A percentile compares a stretch with the other conserved stretches of the same genome.
These are phyloP conservation scores for Hyles euphorbiae DNA, from an alignment of 1,140 invertebrate genomes.

Conservation along the genomic window DNA sequence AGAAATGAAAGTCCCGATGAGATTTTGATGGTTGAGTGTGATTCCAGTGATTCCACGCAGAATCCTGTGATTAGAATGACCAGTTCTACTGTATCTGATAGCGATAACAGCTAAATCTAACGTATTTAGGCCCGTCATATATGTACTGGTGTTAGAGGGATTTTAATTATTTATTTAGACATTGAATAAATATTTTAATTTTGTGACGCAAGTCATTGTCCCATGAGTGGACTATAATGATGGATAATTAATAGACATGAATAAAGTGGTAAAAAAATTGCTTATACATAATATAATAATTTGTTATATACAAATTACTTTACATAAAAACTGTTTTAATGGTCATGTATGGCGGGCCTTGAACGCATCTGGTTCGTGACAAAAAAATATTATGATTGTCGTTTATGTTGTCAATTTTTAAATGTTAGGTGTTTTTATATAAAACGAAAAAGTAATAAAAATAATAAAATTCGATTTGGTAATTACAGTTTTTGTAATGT, in stretches of 20 bases:
- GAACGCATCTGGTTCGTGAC: too few relatives aligned
- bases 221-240: too few relatives aligned
- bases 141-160: not conserved
- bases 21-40: constrained; percentile 68
- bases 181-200: too few relatives aligned
- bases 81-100: constrained; percentile 60
- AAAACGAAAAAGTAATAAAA: constrained; percentile 24
- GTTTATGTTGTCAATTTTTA: constrained; percentile 19
- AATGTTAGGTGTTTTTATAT: constrained; percentile 28
- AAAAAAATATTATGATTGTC: too few relatives aligned
- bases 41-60: constrained; percentile 61
- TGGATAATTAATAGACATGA: too few relatives aligned
- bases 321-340: not conserved
- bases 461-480: constrained; percentile 18
- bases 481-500: constrained; percentile 15
- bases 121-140: not conserved
- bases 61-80: constrained; percentile 67
- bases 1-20: constrained; percentile 66
- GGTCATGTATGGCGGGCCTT: too few relatives aligned
- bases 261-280: too few relatives aligned
- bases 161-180: too few relatives aligned
- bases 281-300: too few relatives aligned
- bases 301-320: too few relatives aligned
- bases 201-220: too few relatives aligned
- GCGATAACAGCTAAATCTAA: constrained; percentile 56